phyloP scores from a whole-genome alignment of 2,888 invertebrate genomes.

The Geotrupes spiniger region DNA sequence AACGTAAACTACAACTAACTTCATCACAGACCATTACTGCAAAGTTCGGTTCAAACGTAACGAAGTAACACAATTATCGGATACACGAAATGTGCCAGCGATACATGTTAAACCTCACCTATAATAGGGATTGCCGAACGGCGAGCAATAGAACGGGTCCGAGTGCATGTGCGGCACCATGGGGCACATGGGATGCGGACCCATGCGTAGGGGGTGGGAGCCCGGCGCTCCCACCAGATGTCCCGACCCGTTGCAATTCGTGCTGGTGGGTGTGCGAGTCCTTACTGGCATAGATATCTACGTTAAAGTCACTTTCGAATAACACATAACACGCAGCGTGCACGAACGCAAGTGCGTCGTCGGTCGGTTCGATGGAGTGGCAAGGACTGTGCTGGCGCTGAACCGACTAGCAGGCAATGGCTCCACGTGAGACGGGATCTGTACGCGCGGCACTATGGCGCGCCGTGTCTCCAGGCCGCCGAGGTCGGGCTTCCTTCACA shows the following conservation, averaged over 20 bases:
- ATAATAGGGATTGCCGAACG: conserved; percentile 58
- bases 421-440: conserved; percentile 3
- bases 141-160: conserved; percentile 60
- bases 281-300: conserved; percentile 27
- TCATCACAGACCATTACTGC: no score
- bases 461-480: conserved; percentile 9
- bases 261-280: conserved; percentile 29
- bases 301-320: conserved; percentile 5
- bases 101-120: conserved; percentile 48
- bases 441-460: conserved; percentile 9
- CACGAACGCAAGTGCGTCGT: conserved; percentile 6
- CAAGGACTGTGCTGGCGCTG: conserved; percentile 8
- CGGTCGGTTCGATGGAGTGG: conserved; percentile 1
- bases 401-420: conserved; percentile 6
- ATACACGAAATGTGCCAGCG: no score
- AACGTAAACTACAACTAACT: no score
- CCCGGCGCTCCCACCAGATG: conserved; percentile 45
- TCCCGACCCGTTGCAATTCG: conserved; percentile 45
- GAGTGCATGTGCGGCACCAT: conserved; percentile 50
- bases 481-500: conserved; percentile 7
- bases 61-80: no score
- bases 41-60: no score
- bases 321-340: conserved; percentile 9
- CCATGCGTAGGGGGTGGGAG: conserved; percentile 42
- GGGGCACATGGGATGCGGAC: conserved; percentile 47